Percentiles rank a stretch among this genome's conserved stretches.
phyloP scores from a whole-genome alignment of 2,888 invertebrate genomes.

The Pimpla rufipes region DNA sequence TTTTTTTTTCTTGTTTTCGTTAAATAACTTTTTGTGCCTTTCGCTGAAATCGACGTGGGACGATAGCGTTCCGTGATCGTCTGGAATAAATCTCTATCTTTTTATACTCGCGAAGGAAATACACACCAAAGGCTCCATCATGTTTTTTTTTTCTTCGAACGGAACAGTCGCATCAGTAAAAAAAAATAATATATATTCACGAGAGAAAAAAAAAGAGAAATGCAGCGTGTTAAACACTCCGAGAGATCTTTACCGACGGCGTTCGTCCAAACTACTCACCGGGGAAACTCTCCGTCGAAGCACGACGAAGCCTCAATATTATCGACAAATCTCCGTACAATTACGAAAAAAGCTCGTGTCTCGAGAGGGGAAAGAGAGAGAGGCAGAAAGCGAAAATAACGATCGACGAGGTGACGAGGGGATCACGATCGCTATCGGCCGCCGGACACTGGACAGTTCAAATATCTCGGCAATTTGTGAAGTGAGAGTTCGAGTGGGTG shows the following conservation, averaged over 20 bases:
- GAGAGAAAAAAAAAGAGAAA: constrained; percentile 25
- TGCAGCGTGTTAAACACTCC: constrained; percentile 40
- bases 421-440: constrained; percentile 55
- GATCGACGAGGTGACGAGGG: constrained; percentile 56
- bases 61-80: constrained; percentile 65
- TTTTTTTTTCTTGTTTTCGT: constrained; percentile 60
- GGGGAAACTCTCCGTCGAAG: constrained; percentile 47
- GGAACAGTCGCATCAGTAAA: constrained; percentile 47
- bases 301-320: constrained; percentile 53
- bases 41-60: constrained; percentile 59
- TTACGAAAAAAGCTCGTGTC: constrained; percentile 57
- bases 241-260: constrained; percentile 44
- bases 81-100: constrained; percentile 37
- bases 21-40: constrained; percentile 70
- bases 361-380: constrained; percentile 40
- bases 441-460: constrained; percentile 46
- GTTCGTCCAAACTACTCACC: constrained; percentile 36
- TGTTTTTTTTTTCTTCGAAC: constrained; percentile 34
- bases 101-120: constrained; percentile 44
- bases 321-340: constrained; percentile 57
- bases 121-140: constrained; percentile 16
- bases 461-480: constrained; percentile 56
- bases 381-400: constrained; percentile 58
- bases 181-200: constrained; percentile 53
- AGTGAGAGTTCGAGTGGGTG: constrained; percentile 58